phyloP scores from a whole-genome alignment of 2,888 invertebrate species.

The Athripsodes cinereus region DNA sequence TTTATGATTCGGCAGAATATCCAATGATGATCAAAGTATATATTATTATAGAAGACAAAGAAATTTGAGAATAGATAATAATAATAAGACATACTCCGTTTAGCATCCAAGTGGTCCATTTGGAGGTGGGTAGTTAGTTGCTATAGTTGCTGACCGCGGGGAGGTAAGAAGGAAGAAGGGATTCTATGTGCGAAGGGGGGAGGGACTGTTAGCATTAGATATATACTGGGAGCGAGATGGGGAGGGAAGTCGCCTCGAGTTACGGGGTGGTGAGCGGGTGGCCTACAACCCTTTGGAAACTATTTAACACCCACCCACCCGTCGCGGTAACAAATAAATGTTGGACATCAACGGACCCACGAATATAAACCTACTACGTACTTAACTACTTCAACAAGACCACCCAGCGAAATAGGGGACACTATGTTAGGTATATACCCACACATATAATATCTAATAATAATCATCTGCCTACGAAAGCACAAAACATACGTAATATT shows the following conservation, averaged over 20 bases:
- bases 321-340: conserved; percentile 1
- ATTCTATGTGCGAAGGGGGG: conserved; percentile 18
- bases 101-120: background rate
- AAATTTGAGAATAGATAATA: too few species aligned
- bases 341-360: background rate
- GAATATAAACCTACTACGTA: background rate
- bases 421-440: too few species aligned
- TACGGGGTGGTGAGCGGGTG: background rate
- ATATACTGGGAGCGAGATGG: conserved; percentile 12
- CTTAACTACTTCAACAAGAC: background rate
- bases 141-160: conserved; percentile 17
- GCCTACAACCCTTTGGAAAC: conserved; percentile 1
- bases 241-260: conserved; percentile 11
- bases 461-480: too few species aligned
- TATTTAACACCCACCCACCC: conserved; percentile 7
- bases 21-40: too few species aligned
- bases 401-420: too few species aligned
- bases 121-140: conserved; percentile 20
- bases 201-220: conserved; percentile 11
- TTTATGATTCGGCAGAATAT: too few species aligned
- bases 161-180: conserved; percentile 25
- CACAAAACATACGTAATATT: too few species aligned
- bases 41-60: too few species aligned
- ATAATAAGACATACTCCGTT: background rate
- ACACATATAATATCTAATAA: too few species aligned